Base-by-base conservation (phyloP, 2,888 invertebrate genomes). In the Pristionchus fissidentatus region DNA sequence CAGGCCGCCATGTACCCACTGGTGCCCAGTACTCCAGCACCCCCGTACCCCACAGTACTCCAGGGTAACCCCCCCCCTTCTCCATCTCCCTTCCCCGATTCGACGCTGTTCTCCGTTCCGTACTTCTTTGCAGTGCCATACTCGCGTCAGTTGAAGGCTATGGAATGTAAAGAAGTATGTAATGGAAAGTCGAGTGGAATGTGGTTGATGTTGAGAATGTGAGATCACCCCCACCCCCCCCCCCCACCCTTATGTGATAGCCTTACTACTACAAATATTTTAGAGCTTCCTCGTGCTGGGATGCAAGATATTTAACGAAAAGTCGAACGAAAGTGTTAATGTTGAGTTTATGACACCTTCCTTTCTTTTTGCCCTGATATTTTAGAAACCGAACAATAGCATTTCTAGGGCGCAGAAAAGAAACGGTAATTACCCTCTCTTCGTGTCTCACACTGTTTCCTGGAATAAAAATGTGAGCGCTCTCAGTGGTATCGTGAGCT, bases 111-210 rank as follows among this genome's bases (percentile, higher is more conserved):
- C 29, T 35, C 79, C 55, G 79, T 79, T 79, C 38, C 79, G 46
- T 79, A 79, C 79, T 79, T 79, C 79, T 79, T 79, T 79, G 46
- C 79, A 79, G 43, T 38, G 7, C 79, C 43, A 46, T 46, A 49
- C 38, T 49, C 41, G 10, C 22, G 19, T 15, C 19, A 2, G 2
- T 26, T 38, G 43, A 55, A 41, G 57, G 79, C 57, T 46, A 46
- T 43, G 79, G 46, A 55, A 55, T 79, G 79, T 49, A 79, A 79
- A 79, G 79, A 79, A 79, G 79, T 79, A 79, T 49, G 79, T 43
- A 79, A 79, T 49, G 38, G 79, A 22, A 49, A 49, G 19, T 8
- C 49, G 49, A 49, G 49, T 8, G 49, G 19, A 13, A 49, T 8
- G 19, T 13, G 49, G 49, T 19, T 75, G 8, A 32, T 41, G 75